Percentiles rank a stretch among this genome's conserved stretches.
phyloP scores from a whole-genome alignment of 2,888 invertebrate species.

The Stenodera caucasica region DNA sequence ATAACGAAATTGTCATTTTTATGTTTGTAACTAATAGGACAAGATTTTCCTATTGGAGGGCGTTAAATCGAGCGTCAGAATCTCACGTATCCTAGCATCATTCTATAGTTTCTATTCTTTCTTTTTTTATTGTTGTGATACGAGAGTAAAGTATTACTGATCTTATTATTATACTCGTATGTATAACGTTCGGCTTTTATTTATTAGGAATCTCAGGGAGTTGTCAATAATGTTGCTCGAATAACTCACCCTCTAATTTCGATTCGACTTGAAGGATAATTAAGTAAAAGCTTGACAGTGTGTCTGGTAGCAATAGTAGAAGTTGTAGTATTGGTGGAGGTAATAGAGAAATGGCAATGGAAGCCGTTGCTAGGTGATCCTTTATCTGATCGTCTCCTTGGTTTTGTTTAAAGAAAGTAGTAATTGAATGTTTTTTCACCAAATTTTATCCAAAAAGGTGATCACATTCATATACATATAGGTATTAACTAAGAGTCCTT shows the following conservation, averaged over 20 bases:
- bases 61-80: conserved; percentile 29
- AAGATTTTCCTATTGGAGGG: conserved; percentile 20
- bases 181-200: conserved; percentile 29
- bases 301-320: conserved; percentile 13
- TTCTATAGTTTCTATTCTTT: background rate
- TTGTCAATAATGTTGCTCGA: conserved; percentile 29
- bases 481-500: conserved; percentile 2
- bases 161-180: too few relatives aligned
- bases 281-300: conserved; percentile 33
- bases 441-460: conserved; percentile 20
- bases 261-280: conserved; percentile 33
- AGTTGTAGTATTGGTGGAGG: conserved; percentile 1
- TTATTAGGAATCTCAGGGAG: conserved; percentile 30
- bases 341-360: conserved; percentile 8
- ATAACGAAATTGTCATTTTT: background rate
- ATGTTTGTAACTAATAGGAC: background rate
- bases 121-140: conserved; percentile 15
- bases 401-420: conserved; percentile 16
- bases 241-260: conserved; percentile 26
- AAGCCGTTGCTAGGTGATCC: conserved; percentile 23
- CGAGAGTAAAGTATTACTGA: conserved; percentile 28
- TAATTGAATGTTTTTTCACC: conserved; percentile 23
- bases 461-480: conserved; percentile 18
- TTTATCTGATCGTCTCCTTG: conserved; percentile 30
- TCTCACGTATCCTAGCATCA: conserved; percentile 20